phyloP scores from a whole-genome alignment of 2,797 vertebrate species.

The Falco naumanni region DNA sequence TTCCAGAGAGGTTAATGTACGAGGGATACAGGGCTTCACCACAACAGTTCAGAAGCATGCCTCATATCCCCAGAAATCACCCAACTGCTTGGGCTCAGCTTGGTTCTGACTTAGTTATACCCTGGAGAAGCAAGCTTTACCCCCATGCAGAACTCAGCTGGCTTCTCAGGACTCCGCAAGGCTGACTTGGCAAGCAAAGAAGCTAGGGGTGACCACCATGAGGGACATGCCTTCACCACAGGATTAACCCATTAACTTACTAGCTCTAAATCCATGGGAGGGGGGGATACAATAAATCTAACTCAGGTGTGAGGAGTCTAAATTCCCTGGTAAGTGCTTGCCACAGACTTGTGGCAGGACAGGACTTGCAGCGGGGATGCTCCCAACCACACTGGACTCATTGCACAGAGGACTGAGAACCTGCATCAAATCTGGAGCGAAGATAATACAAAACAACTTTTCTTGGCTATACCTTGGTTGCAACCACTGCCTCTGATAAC shows the following conservation, averaged over 20 bases:
- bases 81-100: not conserved
- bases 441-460: not conserved
- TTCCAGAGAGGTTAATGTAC: not conserved
- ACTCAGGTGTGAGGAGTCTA: not conserved
- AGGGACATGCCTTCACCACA: not conserved
- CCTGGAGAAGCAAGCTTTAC: not conserved
- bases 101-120: not conserved
- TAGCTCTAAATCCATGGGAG: not conserved
- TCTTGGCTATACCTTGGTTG: not conserved
- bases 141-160: not conserved
- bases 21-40: not conserved
- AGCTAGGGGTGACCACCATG: not conserved
- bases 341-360: not conserved
- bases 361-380: not conserved
- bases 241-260: not conserved
- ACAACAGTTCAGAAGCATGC: not conserved
- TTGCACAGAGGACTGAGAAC: not conserved
- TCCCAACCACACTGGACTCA: not conserved
- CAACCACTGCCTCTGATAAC: not conserved
- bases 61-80: not conserved
- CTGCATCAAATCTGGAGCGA: not conserved
- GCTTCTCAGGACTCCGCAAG: not conserved
- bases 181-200: not conserved
- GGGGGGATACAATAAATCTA: not conserved
- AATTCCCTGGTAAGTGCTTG: not conserved